Percentiles rank a stretch among this genome's conserved stretches.
phyloP scores from a whole-genome alignment of 2,797 vertebrate genomes.

The Hippopotamyrus pictus region DNA sequence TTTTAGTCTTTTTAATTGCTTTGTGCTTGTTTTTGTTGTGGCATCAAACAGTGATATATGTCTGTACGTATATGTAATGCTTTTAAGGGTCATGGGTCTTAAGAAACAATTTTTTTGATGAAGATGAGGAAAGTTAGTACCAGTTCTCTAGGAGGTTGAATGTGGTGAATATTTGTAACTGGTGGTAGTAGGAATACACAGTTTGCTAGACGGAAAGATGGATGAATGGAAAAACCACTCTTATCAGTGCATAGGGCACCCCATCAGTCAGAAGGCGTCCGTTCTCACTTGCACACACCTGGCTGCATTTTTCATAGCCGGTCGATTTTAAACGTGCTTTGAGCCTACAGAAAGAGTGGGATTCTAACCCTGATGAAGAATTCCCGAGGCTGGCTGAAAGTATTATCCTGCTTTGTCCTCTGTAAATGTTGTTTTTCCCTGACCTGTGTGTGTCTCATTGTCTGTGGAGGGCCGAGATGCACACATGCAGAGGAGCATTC shows the following conservation, averaged over 20 bases:
- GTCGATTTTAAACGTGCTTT: neutral
- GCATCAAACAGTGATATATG: neutral
- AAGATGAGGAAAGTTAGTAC: neutral
- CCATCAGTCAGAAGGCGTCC: neutral
- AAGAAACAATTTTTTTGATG: neutral
- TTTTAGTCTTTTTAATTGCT: neutral
- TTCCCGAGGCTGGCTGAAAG: neutral
- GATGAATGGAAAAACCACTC: neutral
- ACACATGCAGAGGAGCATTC: neutral
- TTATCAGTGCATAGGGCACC: neutral
- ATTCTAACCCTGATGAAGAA: neutral
- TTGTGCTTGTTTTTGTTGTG: neutral
- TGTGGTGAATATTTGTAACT: neutral
- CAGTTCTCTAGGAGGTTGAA: neutral
- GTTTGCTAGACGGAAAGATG: neutral
- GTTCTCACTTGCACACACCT: neutral
- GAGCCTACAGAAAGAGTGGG: neutral
- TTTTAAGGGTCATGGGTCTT: neutral
- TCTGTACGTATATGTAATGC: neutral
- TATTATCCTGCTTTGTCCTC: neutral
- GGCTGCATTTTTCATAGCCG: neutral
- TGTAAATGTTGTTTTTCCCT: neutral
- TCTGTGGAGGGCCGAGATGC: neutral
- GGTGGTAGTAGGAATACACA: neutral
- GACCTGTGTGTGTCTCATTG: neutral